A percentile compares a stretch with the other conserved stretches of the same genome.
Evolutionary conservation across 2,888 invertebrate species (phyloP).

Genomic region (Pomacea canaliculata): DNA sequence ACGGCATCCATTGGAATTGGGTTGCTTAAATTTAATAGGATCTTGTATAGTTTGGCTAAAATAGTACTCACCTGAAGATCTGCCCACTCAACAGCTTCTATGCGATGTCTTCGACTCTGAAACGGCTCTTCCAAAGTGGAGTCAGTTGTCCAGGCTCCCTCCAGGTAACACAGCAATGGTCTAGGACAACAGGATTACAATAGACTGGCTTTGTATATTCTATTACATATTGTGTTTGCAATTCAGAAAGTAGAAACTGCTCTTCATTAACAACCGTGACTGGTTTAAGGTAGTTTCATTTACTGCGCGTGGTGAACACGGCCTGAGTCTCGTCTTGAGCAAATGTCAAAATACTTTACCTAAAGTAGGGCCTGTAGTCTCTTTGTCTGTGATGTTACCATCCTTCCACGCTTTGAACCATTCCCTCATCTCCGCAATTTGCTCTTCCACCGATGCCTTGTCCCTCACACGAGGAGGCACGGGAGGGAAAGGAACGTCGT

Average conservation of each 20-base stretch:
- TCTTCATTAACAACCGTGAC: too few species aligned
- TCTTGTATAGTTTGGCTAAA: not conserved
- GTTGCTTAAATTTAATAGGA: too few species aligned
- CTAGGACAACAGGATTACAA: conserved; percentile 38
- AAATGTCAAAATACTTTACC: conserved; percentile 30
- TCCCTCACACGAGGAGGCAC: conserved; percentile 52
- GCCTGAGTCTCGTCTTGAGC: too few species aligned
- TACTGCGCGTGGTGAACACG: too few species aligned
- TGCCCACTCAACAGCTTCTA: conserved; percentile 52
- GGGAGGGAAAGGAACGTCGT: conserved; percentile 52
- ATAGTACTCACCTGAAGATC: conserved; percentile 47
- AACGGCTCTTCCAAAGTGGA: conserved; percentile 51
- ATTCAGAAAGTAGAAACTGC: too few species aligned
- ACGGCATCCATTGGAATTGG: not conserved
- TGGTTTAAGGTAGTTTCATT: too few species aligned
- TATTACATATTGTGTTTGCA: too few species aligned
- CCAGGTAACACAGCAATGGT: conserved; percentile 58
- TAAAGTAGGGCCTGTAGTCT: conserved; percentile 58
- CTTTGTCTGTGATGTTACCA: conserved; percentile 43
- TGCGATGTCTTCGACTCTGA: conserved; percentile 52
- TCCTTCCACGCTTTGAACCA: conserved; percentile 60
- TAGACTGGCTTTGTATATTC: too few species aligned
- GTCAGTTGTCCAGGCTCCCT: conserved; percentile 58
- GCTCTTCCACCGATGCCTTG: conserved; percentile 40
- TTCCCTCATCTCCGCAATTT: conserved; percentile 51